Base-by-base conservation (phyloP, 2,113 vertebrate genomes). In the Gobius niger region DNA sequence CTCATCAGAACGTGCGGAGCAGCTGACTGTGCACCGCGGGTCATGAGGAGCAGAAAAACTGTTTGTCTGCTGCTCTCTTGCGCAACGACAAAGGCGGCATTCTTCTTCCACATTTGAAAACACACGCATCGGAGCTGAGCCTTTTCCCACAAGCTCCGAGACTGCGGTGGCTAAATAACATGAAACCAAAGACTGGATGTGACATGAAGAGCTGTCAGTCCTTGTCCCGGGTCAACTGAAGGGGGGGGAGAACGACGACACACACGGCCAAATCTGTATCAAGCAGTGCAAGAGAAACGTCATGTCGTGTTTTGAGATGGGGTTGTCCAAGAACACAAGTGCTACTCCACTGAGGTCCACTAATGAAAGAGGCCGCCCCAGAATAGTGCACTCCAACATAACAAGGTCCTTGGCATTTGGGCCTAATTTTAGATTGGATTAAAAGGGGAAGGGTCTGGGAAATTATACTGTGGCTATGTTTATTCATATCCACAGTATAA, bases 171-270 rank as follows among this genome's bases (percentile, higher is more conserved):
- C 69, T 67, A 76, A 69, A 68, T 72, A 77, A 83, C 80, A 72
- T 79, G 81, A 83, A 90, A 86, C 73, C 68, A 77, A 75, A 85
- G 75, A 80, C 67, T 73, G 69, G 80, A 77, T 66, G 76, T 85
- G 76, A 85, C 81, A 75, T 61, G 80, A 80, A 78, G 81, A 78
- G 67, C 70, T 84, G 76, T 81, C 78, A 74, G 73, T 63, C 34
- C 16, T 34, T 65, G 10, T 60, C 80, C 61, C 11, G 51, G 76
- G 79, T 87, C 78, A 82, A 75, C 69, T 64, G 47, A 40, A 54
- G 60, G 70, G 76, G 79, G 24, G 24, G 24, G 24, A 4, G 24
- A 4, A n/a, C n/a, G n/a, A n/a, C n/a, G n/a, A n/a, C n/a, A n/a
- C 1, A 3, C 76, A 82, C 47, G 70, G 65, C 71, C 63, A 63